Evolutionary conservation across 2,888 invertebrate species (phyloP), one percentile per base, ranked within the genome.

Genomic region (Archips crataeganus): DNA sequence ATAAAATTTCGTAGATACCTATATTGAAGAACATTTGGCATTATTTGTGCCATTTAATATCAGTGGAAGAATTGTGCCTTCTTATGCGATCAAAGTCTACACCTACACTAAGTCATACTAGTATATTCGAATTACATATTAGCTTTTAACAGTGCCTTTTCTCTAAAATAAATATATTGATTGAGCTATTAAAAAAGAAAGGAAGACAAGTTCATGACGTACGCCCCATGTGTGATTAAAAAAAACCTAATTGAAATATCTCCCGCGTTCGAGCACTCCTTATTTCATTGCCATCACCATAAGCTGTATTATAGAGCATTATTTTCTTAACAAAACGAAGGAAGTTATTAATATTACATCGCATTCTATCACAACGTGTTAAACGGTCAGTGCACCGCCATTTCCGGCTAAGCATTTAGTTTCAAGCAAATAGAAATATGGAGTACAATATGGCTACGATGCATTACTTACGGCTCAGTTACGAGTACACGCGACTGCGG

Each of bases 281-380:
- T 13, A 64, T 64, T 13, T 64, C 57, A 70, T 36, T 62, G 36
- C 62, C 72, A 68, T 62, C 63, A 57, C 67, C 57, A 54, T 54
- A 54, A 5, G 62, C 23, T 9, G 15, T 36, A 54, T 61, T 51
- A 59, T 49, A 57, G 60, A 65, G 47, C 34, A 61, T 60, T 67
- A 71, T 60, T 71, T 69, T 69, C 73, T 68, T 64, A 45, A 62
- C 65, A 70, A 70, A 73, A 63, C 59, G 73, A 51, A 71, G 71
- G 75, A 70, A 67, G 71, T 51, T 66, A 70, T 71, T 75, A 67
- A 70, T 73, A 76, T 77, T 75, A 59, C 75, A 74, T 79, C 83
- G 78, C 69, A 81, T 84, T 82, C 86, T 84, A 84, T 84, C 68
- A 86, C 85, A 87, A 88, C 87, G 85, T 85, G 87, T 89, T 84